phyloP scores from a whole-genome alignment of 2,797 vertebrate genomes.

The Miopithecus talapoin region DNA sequence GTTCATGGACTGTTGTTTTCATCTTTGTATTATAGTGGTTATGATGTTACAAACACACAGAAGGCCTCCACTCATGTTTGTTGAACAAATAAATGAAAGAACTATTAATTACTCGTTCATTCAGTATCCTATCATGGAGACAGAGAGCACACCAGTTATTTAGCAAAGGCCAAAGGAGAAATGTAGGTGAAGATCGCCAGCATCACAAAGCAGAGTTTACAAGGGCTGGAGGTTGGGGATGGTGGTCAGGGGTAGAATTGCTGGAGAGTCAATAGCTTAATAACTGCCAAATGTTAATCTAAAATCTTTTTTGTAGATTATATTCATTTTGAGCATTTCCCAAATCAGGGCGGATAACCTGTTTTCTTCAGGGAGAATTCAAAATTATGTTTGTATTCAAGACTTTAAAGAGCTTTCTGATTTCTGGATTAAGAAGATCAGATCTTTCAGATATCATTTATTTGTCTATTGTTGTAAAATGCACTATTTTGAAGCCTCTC shows the following conservation, averaged over 20 bases:
- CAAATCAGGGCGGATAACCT: not conserved
- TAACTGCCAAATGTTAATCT: not conserved
- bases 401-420: not conserved
- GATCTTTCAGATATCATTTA: not conserved
- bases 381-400: not conserved
- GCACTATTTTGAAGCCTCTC: not conserved
- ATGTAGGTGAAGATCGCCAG: not conserved
- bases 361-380: not conserved
- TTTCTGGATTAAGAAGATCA: not conserved
- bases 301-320: not conserved
- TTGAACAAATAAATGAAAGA: not conserved
- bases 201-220: not conserved
- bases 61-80: not conserved
- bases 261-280: not conserved
- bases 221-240: too few species aligned
- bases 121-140: not conserved
- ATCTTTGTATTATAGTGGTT: not conserved
- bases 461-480: not conserved
- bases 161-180: not conserved
- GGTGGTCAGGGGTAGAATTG: rapidly evolving
- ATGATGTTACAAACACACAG: not conserved
- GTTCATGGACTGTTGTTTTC: not conserved
- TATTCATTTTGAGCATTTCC: not conserved
- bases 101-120: not conserved
- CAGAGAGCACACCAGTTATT: not conserved